Percentiles rank a stretch among this genome's conserved stretches.
Conservation (phyloP, 2,797 vertebrate genomes). For the Choloepus didactylus region DNA sequence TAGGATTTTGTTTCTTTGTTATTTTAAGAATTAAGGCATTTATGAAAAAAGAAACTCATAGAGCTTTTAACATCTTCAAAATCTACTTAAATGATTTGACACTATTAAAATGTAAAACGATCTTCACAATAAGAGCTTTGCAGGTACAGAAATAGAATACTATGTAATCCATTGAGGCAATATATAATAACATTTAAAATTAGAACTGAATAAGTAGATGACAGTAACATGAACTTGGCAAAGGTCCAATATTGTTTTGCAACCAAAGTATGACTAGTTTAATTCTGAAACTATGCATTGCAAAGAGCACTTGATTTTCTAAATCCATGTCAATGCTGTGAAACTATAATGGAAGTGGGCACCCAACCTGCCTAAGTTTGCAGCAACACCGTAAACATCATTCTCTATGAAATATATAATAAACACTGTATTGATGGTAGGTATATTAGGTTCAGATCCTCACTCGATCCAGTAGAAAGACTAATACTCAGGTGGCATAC, state of each 20-base stretch:
- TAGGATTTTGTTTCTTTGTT: background rate
- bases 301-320: background rate
- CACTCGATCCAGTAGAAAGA: background rate
- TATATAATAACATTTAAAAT: constrained; percentile 16
- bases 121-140: background rate
- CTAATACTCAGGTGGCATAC: background rate
- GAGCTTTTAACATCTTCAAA: constrained; percentile 35
- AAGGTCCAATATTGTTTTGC: background rate
- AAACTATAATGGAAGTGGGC: background rate
- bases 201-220: background rate
- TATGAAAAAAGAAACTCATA: background rate
- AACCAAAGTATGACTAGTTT: background rate
- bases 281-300: background rate
- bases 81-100: constrained; percentile 18
- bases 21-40: background rate
- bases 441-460: background rate
- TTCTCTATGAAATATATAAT: background rate
- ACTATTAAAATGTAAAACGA: background rate
- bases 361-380: background rate
- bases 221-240: background rate
- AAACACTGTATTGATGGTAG: background rate
- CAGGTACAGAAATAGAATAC: background rate
- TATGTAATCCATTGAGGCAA: background rate
- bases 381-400: background rate
- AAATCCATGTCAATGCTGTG: background rate